These are phyloP conservation scores for Mercenaria mercenaria DNA, from an alignment of 1,140 invertebrate genomes.

Conservation along the genomic window DNA sequence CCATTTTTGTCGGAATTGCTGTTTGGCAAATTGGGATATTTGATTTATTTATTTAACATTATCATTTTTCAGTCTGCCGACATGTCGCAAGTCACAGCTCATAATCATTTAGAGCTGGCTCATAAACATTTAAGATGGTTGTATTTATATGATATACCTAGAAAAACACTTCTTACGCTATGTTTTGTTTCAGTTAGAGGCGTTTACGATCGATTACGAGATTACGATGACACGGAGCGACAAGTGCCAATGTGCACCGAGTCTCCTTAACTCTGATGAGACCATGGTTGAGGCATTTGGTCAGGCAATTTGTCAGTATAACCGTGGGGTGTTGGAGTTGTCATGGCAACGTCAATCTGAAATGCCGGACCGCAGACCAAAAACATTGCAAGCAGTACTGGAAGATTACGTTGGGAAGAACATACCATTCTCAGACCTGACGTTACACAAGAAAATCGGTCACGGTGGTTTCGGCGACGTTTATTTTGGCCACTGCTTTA, in stretches of 20 bases:
- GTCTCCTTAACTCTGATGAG: background rate
- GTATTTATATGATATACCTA: too few relatives aligned
- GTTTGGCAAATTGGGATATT: too few relatives aligned
- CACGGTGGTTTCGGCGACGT: conserved; percentile 67
- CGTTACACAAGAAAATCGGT: conserved; percentile 60
- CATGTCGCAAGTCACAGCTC: too few relatives aligned
- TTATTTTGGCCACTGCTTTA: conserved; percentile 63
- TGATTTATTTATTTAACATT: too few relatives aligned
- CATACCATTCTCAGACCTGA: conserved; percentile 66
- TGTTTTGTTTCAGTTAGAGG: background rate
- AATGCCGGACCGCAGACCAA: background rate
- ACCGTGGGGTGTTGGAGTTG: conserved; percentile 38
- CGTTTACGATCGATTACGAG: background rate
- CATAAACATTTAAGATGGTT: too few relatives aligned
- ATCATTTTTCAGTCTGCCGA: too few relatives aligned
- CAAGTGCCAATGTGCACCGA: background rate
- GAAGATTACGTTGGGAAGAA: conserved; percentile 33
- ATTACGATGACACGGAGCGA: background rate
- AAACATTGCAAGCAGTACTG: conserved; percentile 43
- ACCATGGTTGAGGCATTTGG: background rate
- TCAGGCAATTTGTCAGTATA: background rate
- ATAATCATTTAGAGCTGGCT: too few relatives aligned
- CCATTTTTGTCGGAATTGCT: too few relatives aligned
- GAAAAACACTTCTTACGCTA: too few relatives aligned
- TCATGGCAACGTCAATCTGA: conserved; percentile 38